These are phyloP conservation scores for Spialia ferax DNA, from an alignment of 2,888 invertebrate species.

Conservation along the genomic window DNA sequence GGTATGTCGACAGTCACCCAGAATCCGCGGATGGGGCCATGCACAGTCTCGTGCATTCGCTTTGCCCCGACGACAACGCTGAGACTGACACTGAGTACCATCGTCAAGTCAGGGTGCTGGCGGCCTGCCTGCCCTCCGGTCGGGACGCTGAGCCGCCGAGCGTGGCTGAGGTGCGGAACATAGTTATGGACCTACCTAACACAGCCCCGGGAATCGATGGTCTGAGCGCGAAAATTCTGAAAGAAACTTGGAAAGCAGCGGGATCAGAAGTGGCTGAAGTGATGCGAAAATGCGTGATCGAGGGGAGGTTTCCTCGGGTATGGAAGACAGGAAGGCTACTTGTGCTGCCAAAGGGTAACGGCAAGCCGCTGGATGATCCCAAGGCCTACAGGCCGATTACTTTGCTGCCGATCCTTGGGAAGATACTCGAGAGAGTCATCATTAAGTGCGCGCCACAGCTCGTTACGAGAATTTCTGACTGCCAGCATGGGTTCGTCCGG, in stretches of 20 bases:
- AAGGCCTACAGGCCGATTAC: conserved; percentile 41
- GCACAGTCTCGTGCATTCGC: conserved; percentile 39
- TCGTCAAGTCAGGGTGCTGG: conserved; percentile 42
- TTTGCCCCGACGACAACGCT: conserved; percentile 53
- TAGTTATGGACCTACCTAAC: conserved; percentile 47
- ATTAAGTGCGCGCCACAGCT: no score
- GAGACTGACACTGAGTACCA: conserved; percentile 46
- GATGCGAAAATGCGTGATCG: conserved; percentile 43
- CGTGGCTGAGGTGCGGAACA: conserved; percentile 20
- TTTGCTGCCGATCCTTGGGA: no score
- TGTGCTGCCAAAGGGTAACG: neutral
- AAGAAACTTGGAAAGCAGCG: neutral
- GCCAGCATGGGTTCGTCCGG: no score
- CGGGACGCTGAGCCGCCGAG: conserved; percentile 40
- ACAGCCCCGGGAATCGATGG: no score
- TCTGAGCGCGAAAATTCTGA: conserved; percentile 34
- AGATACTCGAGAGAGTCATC: no score
- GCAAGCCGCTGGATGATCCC: neutral
- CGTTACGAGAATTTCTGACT: no score
- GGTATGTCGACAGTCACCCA: neutral
- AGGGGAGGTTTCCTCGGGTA: conserved; percentile 48
- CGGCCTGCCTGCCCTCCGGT: conserved; percentile 45
- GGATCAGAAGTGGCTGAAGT: neutral
- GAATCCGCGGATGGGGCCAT: conserved; percentile 32
- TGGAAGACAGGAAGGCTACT: conserved; percentile 32